Base-by-base conservation (phyloP, 2,888 invertebrate species). In the Tachina grossa region DNA sequence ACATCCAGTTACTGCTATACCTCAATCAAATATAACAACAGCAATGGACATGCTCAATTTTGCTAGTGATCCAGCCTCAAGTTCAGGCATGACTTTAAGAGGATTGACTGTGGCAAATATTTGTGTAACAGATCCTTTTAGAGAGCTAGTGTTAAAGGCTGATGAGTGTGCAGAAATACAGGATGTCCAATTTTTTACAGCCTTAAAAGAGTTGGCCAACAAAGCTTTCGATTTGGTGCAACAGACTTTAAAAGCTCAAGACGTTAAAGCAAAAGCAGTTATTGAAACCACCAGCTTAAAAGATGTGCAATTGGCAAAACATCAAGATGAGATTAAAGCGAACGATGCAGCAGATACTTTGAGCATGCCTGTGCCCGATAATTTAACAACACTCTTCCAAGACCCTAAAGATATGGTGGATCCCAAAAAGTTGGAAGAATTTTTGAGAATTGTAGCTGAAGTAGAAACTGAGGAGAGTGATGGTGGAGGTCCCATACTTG, bases 1-100 rank as follows among this genome's bases (percentile, higher is more conserved):
- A 55, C 89, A 92, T 86, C 88, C 87, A 1, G 87, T 86, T 1
- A 63, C 14, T 49, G 2, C 43, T 1, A 22, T 41, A 2, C 66
- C 59, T 0, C 90, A 90, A 11, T 87, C 90, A 0, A 91, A 91
- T 66, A 92, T 97, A 61, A 95, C 95, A 5, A 95, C 96, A 14
- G 96, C 97, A 1, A 94, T 97, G 77, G 97, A 97, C 90, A 96
- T 97, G 87, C 96, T 98, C 94, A 96, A 97, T 0, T 97, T 96
- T 92, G 96, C 97, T 11, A 95, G 95, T 88, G 97, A 97, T 90
- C 88, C 91, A 1, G 85, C 89, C 0, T 81, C 89, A 11, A 90
- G 89, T 55, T 87, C 85, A 8, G 89, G 89, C 1, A 83, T 88
- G 1, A 75, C 84, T 0, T 45, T 90, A 55, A 88, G 87, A 6